phyloP scores from a whole-genome alignment of 1,140 invertebrate genomes.

The Zaprionus lachaisei region DNA sequence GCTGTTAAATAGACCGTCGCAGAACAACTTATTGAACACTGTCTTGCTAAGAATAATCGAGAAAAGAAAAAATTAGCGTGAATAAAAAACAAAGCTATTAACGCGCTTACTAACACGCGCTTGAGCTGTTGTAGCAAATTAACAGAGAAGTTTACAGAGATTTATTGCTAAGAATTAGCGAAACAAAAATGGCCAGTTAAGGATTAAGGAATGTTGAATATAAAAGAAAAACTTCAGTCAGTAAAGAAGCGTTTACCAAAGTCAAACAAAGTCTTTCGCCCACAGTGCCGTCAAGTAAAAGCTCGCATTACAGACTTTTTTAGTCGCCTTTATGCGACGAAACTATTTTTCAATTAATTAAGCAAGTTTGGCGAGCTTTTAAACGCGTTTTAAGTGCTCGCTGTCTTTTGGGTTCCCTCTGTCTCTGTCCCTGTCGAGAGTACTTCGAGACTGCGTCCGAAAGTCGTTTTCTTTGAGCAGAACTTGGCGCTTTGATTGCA shows the following conservation, averaged over 20 bases:
- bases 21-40: not conserved
- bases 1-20: not conserved
- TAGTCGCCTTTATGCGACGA: constrained; percentile 21
- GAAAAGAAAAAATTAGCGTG: not conserved
- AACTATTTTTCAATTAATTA: constrained; percentile 79
- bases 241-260: not conserved
- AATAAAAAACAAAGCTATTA: too few species aligned
- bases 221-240: not conserved
- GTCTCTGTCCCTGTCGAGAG: constrained; percentile 28
- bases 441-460: constrained; percentile 28
- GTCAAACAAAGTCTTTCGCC: not conserved
- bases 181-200: not conserved
- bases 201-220: not conserved
- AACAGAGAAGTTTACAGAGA: too few species aligned
- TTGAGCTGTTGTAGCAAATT: too few species aligned
- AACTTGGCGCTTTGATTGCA: constrained; percentile 59
- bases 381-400: constrained; percentile 69
- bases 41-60: not conserved
- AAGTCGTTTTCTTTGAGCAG: constrained; percentile 59
- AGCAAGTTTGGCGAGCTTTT: constrained; percentile 67
- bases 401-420: not conserved
- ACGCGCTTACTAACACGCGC: too few species aligned
- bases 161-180: too few species aligned
- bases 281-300: constrained; percentile 11
- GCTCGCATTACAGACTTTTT: constrained; percentile 25